Evolutionary conservation across 2,113 vertebrate genomes (phyloP).

Genomic region (Muscicapa adusta): DNA sequence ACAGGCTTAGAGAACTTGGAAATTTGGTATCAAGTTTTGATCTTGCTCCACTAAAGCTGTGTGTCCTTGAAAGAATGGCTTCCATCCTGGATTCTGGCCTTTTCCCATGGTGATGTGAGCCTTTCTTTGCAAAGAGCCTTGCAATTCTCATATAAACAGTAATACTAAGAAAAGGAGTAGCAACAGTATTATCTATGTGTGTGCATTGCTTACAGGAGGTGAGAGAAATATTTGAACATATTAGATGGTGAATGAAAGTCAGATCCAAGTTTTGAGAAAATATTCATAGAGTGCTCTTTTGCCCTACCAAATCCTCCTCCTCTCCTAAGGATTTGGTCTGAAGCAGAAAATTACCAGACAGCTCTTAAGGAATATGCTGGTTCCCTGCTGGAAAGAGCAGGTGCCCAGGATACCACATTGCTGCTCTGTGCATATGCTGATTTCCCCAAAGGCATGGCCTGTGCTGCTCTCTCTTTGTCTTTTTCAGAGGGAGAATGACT

Average conservation of each 20-base stretch:
- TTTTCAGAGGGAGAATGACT: background rate
- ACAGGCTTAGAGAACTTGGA: background rate
- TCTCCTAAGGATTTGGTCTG: background rate
- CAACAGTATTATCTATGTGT: background rate
- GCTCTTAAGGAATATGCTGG: background rate
- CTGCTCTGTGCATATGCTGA: background rate
- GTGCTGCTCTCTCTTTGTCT: background rate
- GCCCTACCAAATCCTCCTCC: background rate
- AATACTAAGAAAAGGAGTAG: background rate
- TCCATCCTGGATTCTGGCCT: background rate
- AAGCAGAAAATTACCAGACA: background rate
- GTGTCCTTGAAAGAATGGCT: background rate
- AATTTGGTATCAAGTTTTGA: background rate
- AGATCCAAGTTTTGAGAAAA: constrained; percentile 3
- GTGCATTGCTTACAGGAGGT: background rate
- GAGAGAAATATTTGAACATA: background rate
- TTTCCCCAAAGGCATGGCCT: constrained; percentile 22
- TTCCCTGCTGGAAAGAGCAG: background rate
- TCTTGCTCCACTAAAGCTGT: background rate
- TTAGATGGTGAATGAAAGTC: background rate
- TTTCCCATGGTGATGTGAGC: background rate
- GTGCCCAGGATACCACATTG: constrained; percentile 2
- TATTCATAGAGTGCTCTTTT: background rate
- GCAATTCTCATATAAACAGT: background rate
- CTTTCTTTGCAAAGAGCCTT: background rate